These are phyloP conservation scores for Melanostoma mellinum DNA, from an alignment of 2,888 invertebrate species.

Conservation along the genomic window DNA sequence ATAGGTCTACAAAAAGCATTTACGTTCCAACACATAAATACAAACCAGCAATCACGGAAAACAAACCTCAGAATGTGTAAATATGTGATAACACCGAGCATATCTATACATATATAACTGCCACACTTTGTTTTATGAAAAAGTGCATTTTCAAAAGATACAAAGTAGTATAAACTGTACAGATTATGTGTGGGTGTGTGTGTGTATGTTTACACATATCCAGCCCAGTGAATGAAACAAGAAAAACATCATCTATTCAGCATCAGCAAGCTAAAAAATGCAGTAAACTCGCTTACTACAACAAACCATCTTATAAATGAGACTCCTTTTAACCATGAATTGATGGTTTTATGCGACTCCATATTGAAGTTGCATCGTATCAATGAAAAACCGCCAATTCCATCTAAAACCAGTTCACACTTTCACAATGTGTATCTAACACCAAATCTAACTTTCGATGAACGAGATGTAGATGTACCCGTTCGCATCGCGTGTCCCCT, in stretches of 20 bases:
- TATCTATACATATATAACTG: too few species aligned
- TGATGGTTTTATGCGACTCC: slow-evolving; percentile 1
- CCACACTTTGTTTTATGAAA: too few species aligned
- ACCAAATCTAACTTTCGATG: slow-evolving; percentile 60
- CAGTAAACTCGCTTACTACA: slow-evolving; percentile 9
- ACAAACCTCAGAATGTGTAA: too few species aligned
- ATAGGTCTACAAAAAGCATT: too few species aligned
- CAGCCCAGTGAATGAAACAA: background rate
- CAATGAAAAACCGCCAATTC: slow-evolving; percentile 31
- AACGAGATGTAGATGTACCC: slow-evolving; percentile 43
- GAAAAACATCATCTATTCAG: background rate
- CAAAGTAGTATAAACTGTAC: too few species aligned
- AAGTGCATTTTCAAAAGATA: too few species aligned
- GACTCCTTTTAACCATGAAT: slow-evolving; percentile 11
- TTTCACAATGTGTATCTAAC: slow-evolving; percentile 59
- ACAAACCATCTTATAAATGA: background rate
- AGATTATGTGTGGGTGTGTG: too few species aligned
- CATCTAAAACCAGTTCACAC: slow-evolving; percentile 56
- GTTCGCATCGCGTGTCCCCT: slow-evolving; percentile 38
- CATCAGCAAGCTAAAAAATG: slow-evolving; percentile 17
- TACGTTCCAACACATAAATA: too few species aligned
- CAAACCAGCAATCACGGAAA: too few species aligned
- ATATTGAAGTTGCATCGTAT: slow-evolving; percentile 23
- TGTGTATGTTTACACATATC: background rate
- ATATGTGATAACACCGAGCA: too few species aligned